These are phyloP conservation scores for Xestia c-nigrum DNA, from an alignment of 2,888 invertebrate species.

Conservation along the genomic window DNA sequence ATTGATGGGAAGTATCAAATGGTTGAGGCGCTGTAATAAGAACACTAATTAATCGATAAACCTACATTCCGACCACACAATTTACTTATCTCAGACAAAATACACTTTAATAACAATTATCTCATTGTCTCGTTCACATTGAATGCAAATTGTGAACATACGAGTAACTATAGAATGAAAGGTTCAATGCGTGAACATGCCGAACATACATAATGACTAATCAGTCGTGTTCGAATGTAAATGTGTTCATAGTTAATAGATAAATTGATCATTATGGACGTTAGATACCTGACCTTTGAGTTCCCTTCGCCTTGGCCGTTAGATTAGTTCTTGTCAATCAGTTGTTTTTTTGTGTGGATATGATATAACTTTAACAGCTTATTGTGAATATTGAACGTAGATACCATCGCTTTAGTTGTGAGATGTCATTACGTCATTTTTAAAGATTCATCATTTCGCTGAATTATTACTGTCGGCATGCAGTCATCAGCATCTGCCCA, in stretches of 20 bases:
- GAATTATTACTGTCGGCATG: not conserved
- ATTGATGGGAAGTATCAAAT: too few species aligned
- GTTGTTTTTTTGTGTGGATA: not conserved
- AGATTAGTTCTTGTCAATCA: slow-evolving; percentile 42
- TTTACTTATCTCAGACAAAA: not conserved
- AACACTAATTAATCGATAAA: slow-evolving; percentile 5
- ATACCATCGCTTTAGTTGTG: not conserved
- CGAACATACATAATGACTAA: slow-evolving; percentile 74
- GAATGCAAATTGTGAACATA: slow-evolving; percentile 74
- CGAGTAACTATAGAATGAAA: slow-evolving; percentile 63
- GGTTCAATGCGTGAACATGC: slow-evolving; percentile 71
- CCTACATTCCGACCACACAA: not conserved
- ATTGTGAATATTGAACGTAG: not conserved
- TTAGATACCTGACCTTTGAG: slow-evolving; percentile 45
- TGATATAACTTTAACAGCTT: slow-evolving; percentile 12
- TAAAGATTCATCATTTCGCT: not conserved
- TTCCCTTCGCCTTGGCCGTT: slow-evolving; percentile 46
- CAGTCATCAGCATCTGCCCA: not conserved
- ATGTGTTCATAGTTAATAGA: slow-evolving; percentile 30
- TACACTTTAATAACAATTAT: slow-evolving; percentile 65
- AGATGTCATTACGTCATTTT: not conserved
- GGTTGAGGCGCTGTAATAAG: too few species aligned
- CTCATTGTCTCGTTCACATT: slow-evolving; percentile 73
- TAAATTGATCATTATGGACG: slow-evolving; percentile 34
- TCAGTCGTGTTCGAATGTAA: slow-evolving; percentile 59